Evolutionary conservation across 2,797 vertebrate genomes (phyloP).

Genomic region (Xiphophorus birchmanni): DNA sequence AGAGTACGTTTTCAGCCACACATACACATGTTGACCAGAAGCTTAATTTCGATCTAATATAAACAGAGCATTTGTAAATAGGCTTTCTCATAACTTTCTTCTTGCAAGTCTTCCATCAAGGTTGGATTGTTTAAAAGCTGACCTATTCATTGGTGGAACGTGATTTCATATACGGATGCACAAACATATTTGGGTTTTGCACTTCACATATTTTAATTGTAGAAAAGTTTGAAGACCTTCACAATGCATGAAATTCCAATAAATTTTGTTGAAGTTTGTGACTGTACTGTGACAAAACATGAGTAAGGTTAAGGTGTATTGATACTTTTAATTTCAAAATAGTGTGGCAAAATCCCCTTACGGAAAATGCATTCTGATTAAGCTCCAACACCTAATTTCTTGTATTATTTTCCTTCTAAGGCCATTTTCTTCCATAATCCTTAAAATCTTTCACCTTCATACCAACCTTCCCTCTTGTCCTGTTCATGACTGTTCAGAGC

Average conservation of each 20-base stretch:
- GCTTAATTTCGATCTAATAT: neutral
- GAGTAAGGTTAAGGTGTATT: neutral
- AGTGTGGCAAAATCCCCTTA: neutral
- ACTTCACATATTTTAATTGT: neutral
- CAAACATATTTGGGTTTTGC: neutral
- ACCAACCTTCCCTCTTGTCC: slow-evolving; percentile 6
- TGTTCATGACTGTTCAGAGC: slow-evolving; percentile 35
- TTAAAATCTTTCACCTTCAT: slow-evolving; percentile 22
- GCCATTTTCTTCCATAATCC: slow-evolving; percentile 30
- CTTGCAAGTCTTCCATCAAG: neutral
- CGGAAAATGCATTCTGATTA: neutral
- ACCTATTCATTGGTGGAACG: neutral
- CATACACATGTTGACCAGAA: neutral
- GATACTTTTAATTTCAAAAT: neutral
- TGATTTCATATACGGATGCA: neutral
- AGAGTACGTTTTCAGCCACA: neutral
- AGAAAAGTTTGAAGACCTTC: neutral
- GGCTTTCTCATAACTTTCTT: neutral
- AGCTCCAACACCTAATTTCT: slow-evolving; percentile 17
- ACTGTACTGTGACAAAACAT: neutral
- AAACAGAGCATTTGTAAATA: neutral
- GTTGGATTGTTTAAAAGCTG: neutral
- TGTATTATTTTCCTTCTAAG: slow-evolving; percentile 19
- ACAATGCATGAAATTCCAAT: neutral
- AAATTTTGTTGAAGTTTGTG: neutral